Evolutionary conservation across 1,140 invertebrate species (phyloP), one percentile per base, ranked within the genome.

Genomic region (Drosophila fuyamai): DNA sequence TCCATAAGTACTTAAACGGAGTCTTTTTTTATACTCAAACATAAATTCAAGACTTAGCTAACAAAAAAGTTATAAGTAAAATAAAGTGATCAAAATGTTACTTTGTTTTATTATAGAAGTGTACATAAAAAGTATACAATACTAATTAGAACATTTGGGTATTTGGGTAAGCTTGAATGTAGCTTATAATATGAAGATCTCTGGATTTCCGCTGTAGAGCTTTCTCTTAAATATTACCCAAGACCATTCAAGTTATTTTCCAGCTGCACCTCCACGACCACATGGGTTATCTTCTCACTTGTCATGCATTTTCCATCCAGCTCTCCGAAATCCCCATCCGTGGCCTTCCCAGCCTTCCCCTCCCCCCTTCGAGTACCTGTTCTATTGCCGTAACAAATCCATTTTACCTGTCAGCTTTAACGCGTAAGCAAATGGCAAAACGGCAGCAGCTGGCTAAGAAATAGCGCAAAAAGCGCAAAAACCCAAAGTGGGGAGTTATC

Each of bases 401-500:
- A 86, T 86, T 86, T 86, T 89, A 83, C 71, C 79, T 86, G 82
- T 79, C 82, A 76, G 82, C 83, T 88, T 86, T 83, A 85, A 86
- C 78, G 78, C 81, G 81, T 81, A 85, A 86, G 75, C 83, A 86
- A 88, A 86, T 86, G 71, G 74, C 84, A 86, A 76, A 80, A 66
- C 67, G 63, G 60, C 58, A 82, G 63, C 61, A 82, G 73, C 66
- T 70, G 41, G 61, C 76, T 62, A 61, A 66, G 51, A 56, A 58
- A 61, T 10, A 41, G 38, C 14, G 10, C 29, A 27, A 48, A 41
- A 65, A 54, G 38, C 32, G 14, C 23, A 74, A 55, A 59, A 57
- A 53, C 2, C 51, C 36, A 6, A 36, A 54, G 32, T 71, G 53
- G 41, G 43, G 35, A 66, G 27, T 46, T 50, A 46, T 59, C 56